Percentiles rank a stretch among this genome's conserved stretches.
Conservation (phyloP, 2,797 vertebrate species). For the Hippoglossus hippoglossus region DNA sequence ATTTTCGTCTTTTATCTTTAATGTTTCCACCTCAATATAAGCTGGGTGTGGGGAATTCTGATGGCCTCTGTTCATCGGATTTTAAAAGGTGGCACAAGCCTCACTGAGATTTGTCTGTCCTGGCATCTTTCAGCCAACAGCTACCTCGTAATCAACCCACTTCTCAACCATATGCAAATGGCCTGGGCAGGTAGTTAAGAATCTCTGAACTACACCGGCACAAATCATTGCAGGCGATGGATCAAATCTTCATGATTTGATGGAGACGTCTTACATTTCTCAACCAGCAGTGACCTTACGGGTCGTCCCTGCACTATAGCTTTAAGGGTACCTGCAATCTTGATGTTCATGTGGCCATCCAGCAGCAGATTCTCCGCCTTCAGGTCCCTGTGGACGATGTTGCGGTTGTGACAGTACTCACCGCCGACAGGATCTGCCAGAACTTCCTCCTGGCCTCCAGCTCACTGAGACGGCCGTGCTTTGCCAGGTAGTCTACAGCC, state of each 20-base stretch:
- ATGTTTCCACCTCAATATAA: slow-evolving; percentile 24
- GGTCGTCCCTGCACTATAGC: background rate
- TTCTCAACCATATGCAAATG: slow-evolving; percentile 63
- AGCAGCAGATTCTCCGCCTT: slow-evolving; percentile 98
- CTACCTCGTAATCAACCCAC: slow-evolving; percentile 34
- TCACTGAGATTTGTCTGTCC: slow-evolving; percentile 15
- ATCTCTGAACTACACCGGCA: slow-evolving; percentile 50
- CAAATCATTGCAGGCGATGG: slow-evolving; percentile 41
- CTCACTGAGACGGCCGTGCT: slow-evolving; percentile 94
- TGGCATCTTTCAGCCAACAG: slow-evolving; percentile 35
- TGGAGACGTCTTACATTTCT: slow-evolving; percentile 21
- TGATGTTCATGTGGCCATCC: slow-evolving; percentile 98
- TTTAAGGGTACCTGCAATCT: slow-evolving; percentile 92
- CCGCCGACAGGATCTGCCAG: slow-evolving; percentile 98
- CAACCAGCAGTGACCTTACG: slow-evolving; percentile 12
- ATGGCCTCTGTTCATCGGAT: slow-evolving; percentile 18
- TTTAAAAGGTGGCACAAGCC: slow-evolving; percentile 27
- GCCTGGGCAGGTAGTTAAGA: slow-evolving; percentile 47
- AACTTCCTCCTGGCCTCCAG: slow-evolving; percentile 96
- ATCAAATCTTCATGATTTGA: slow-evolving; percentile 35
- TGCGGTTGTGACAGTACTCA: slow-evolving; percentile 95
- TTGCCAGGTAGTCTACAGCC: slow-evolving; percentile 94
- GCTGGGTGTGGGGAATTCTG: background rate
- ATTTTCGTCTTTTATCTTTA: slow-evolving; percentile 16
- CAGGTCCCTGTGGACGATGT: slow-evolving; percentile 96